These are phyloP conservation scores for Drosophila koepferae DNA, from an alignment of 2,888 invertebrate species.

Conservation along the genomic window DNA sequence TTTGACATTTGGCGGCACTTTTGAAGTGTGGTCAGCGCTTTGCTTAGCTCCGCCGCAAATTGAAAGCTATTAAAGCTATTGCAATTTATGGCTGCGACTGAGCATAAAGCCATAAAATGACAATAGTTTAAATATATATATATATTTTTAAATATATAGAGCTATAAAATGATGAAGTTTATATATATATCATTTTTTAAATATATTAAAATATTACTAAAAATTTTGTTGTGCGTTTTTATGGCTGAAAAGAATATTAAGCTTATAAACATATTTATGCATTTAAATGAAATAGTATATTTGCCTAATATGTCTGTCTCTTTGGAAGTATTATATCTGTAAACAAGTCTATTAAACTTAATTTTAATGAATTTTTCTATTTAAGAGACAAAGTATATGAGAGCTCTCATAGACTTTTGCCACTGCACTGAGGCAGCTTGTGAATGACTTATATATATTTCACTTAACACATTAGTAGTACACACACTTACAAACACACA, in stretches of 20 bases:
- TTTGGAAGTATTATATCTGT: too few relatives aligned
- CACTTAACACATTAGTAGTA: slow-evolving; percentile 49
- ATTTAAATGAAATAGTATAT: too few relatives aligned
- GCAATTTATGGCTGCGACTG: slow-evolving; percentile 18
- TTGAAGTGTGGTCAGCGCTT: slow-evolving; percentile 26
- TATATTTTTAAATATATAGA: too few relatives aligned
- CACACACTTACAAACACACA: neutral
- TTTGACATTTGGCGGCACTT: slow-evolving; percentile 58
- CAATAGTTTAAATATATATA: neutral
- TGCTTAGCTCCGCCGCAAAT: slow-evolving; percentile 23
- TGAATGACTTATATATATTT: slow-evolving; percentile 35
- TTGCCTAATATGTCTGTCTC: too few relatives aligned
- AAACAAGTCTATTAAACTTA: neutral
- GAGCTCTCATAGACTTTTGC: slow-evolving; percentile 17
- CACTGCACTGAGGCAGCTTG: slow-evolving; percentile 46
- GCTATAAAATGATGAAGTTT: too few relatives aligned
- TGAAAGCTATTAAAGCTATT: slow-evolving; percentile 41
- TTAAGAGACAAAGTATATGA: neutral
- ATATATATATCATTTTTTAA: neutral
- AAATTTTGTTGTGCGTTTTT: too few relatives aligned
- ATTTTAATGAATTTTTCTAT: neutral
- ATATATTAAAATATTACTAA: slow-evolving; percentile 6
- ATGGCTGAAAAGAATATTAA: neutral
- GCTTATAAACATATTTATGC: neutral
- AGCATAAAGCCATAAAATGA: neutral